phyloP scores from a whole-genome alignment of 2,113 vertebrate genomes.

The Micromys minutus region DNA sequence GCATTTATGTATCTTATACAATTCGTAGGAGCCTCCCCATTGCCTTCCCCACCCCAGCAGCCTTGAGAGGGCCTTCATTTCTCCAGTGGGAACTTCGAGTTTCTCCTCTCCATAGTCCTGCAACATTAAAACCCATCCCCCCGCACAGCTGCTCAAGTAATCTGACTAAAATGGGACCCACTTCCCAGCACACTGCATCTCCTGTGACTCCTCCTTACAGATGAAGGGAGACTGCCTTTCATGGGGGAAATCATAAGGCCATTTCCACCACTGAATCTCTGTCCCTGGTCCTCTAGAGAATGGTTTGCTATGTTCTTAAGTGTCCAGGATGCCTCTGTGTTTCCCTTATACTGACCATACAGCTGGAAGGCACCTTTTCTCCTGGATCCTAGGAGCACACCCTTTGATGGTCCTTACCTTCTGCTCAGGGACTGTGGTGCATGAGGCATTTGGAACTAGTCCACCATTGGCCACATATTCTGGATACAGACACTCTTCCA shows the following conservation, averaged over 20 bases:
- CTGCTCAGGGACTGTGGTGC: neutral
- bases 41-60: neutral
- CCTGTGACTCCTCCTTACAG: neutral
- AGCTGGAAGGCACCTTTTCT: neutral
- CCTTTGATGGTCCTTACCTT: neutral
- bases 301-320: neutral
- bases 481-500: neutral
- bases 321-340: neutral
- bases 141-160: neutral
- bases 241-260: neutral
- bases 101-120: neutral
- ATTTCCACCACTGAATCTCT: neutral
- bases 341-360: neutral
- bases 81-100: neutral
- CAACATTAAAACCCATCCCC: neutral
- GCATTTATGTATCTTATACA: neutral
- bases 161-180: constrained; percentile 12
- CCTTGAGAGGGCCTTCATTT: too few species aligned
- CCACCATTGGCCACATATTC: too few species aligned
- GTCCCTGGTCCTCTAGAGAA: neutral
- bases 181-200: neutral
- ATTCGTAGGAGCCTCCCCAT: neutral
- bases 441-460: neutral
- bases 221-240: neutral
- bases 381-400: neutral